Conservation (phyloP, 2,113 vertebrate species). For the Eidolon helvum region DNA sequence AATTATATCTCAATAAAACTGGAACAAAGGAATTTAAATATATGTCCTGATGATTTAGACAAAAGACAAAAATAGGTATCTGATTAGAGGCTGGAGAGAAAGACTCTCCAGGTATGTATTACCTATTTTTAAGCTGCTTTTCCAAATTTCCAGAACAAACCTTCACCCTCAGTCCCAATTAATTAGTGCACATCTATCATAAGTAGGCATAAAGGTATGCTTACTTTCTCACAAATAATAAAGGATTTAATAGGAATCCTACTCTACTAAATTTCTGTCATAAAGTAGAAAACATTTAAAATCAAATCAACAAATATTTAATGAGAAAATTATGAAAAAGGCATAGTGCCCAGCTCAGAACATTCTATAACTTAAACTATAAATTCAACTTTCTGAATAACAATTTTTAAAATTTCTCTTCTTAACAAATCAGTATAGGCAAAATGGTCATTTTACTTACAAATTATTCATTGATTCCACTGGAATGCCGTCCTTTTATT, state of each 20-base stretch:
- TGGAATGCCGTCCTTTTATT: neutral
- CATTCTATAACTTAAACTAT: neutral
- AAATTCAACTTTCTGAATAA: neutral
- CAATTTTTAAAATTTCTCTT: neutral
- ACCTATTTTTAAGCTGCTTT: neutral
- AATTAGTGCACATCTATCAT: neutral
- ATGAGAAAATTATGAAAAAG: neutral
- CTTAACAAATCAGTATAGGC: neutral
- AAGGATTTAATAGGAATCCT: neutral
- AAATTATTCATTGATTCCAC: neutral
- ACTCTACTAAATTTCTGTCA: neutral
- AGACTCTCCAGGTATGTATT: neutral
- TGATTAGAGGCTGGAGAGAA: neutral
- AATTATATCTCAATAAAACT: neutral
- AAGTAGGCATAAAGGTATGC: neutral
- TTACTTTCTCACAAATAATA: neutral
- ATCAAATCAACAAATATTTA: conserved; percentile 48
- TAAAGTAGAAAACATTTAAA: conserved; percentile 4
- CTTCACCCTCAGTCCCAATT: neutral
- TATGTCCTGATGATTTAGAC: neutral
- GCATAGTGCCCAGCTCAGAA: neutral
- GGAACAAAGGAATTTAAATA: neutral
- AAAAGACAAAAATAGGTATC: neutral
- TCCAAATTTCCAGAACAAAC: neutral
- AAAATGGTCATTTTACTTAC: neutral